Base-by-base conservation (phyloP, 1,140 invertebrate species). In the Callitettix versicolor region DNA sequence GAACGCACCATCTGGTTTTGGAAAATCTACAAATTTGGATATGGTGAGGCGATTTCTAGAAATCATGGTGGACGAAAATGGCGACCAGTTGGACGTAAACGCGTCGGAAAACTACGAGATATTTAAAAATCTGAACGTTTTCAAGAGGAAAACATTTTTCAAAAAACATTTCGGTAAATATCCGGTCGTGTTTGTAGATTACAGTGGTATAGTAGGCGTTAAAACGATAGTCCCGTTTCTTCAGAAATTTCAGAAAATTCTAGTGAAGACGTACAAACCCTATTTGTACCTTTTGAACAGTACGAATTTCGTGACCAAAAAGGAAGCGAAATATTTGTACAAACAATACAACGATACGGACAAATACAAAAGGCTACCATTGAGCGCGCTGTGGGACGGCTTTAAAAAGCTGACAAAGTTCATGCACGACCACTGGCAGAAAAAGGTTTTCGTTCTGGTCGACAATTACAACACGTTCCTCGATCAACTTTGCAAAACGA, bases 21-120 rank as follows among this genome's bases (percentile, higher is more conserved):
- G 48, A 15, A 51, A 51, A 22, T 51, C 48, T 3, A 51, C 48
- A 20, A 51, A 36, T 20, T 11, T 51, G 17, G 20, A 51, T 36
- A 51, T 51, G 48, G 11, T 51, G n/a, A 51, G 36, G 36, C 14
- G 9, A 22, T 51, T 51, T 36, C 7, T 51, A 15, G 30, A 36
- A 18, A 36, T 51, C 1, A 33, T 18, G 36, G 15, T 38, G 7
- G 30, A 38, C 20, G 20, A 36, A 4, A 34, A 36, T 18, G 34
- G 30, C 34, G 48, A 36, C 3, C 3, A 15, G 2, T 18, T 6
- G 14, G 33, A 38, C 14, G 14, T n/a, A 3, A 48, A 24, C 12
- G 15, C 12, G 26, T 36, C 18, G 1, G 26, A n/a, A 24, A 30
- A 22, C 6, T 21, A 30, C 24, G 3, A 21, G 12, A 9, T 24